Evolutionary conservation across 2,888 invertebrate genomes (phyloP), one percentile per base, ranked within the genome.

Genomic region (Choristoneura rosaceana): DNA sequence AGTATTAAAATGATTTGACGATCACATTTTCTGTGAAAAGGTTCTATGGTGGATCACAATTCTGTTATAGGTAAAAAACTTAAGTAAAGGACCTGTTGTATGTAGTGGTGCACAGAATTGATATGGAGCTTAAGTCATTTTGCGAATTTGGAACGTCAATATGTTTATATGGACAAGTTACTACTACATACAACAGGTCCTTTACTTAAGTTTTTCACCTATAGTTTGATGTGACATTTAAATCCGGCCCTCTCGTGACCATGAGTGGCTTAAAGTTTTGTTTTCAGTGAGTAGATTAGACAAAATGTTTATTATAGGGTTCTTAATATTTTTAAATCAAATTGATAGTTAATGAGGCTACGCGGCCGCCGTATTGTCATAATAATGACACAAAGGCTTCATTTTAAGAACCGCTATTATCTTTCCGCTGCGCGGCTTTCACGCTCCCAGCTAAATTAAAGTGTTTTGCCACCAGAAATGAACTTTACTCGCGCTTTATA

Each of bases 401-500:
- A 88, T 88, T 89, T 88, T 87, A 89, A 90, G 88, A 88, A 84
- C 86, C 82, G 83, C 86, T 84, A 88, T 89, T 89, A 89, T 90
- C 86, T 87, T 85, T 82, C 81, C 80, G 80, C 82, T 81, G 85
- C 84, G 85, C 80, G 83, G 85, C 83, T 82, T 83, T 84, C 81
- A 82, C 82, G 81, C 81, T 81, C 78, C 73, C 64, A 77, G 86
- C 84, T 79, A 87, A 89, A 88, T 89, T 89, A 88, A 89, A 90
- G 88, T 85, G 86, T 82, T 81, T 81, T 76, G 76, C 81, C 80
- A 81, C 25, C 66, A 61, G 59, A 69, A 73, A 70, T 73, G 41
- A 66, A 62, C 64, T 65, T 74, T 60, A 64, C 66, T 71, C 69
- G 47, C 9, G 52, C 47, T 52, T 61, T 50, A 59, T 58, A 50